Percentiles rank a stretch among this genome's conserved stretches.
phyloP scores from a whole-genome alignment of 2,797 vertebrate genomes.

The Amphiprion clarkii region DNA sequence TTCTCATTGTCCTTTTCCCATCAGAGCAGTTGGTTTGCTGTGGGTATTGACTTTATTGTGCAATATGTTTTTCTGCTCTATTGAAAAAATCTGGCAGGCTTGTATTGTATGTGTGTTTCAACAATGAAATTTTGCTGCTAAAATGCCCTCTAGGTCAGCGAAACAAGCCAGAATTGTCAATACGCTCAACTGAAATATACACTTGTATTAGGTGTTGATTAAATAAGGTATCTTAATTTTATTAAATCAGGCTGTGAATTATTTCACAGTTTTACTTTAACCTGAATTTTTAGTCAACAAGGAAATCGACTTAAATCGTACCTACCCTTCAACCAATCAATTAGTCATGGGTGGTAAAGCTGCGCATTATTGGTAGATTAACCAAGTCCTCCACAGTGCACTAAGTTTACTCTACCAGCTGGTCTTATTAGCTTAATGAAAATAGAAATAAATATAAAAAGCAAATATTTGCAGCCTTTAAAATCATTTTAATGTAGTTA shows the following conservation, averaged over 20 bases:
- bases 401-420: no score
- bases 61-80: conserved; percentile 26
- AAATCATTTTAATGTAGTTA: no score
- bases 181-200: background rate
- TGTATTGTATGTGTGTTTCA: background rate
- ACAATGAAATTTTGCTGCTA: background rate
- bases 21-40: conserved; percentile 9
- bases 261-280: background rate
- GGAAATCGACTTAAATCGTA: no score
- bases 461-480: no score
- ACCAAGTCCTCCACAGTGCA: no score
- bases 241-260: background rate
- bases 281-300: background rate
- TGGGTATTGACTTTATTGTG: conserved; percentile 23
- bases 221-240: background rate
- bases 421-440: no score
- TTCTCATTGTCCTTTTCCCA: conserved; percentile 7
- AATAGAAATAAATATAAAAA: no score
- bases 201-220: background rate
- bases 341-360: no score
- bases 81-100: conserved; percentile 17
- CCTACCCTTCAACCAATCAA: no score
- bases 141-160: background rate
- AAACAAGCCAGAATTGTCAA: no score
- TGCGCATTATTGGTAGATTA: no score